Evolutionary conservation across 2,888 invertebrate species (phyloP).

Genomic region (Callosobruchus maculatus): DNA sequence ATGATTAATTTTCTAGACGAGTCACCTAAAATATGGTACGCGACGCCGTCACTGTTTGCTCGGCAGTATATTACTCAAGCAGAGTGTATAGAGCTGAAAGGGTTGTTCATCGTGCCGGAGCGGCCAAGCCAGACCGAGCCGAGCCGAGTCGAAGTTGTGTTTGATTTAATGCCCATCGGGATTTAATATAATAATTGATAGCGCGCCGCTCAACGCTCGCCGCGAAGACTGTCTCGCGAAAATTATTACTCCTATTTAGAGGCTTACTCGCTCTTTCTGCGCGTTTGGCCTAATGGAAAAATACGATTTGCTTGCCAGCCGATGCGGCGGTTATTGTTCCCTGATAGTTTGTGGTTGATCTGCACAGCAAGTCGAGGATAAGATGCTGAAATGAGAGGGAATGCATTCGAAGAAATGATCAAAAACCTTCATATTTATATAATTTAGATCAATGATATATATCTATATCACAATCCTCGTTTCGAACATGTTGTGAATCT

Average conservation of each 20-base stretch:
- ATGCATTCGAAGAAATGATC: too few relatives aligned
- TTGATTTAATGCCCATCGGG: neutral
- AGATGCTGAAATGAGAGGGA: too few relatives aligned
- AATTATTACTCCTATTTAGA: neutral
- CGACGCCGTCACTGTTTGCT: neutral
- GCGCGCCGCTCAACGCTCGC: neutral
- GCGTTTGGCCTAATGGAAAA: neutral
- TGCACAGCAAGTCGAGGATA: too few relatives aligned
- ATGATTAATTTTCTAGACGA: too few relatives aligned
- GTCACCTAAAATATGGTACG: neutral
- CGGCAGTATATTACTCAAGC: neutral
- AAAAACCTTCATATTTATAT: too few relatives aligned
- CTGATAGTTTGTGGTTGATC: too few relatives aligned
- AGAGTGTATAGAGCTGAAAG: neutral
- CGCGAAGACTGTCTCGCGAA: neutral
- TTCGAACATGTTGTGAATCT: too few relatives aligned
- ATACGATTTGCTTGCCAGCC: neutral
- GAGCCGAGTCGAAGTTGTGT: neutral
- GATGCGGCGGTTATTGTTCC: neutral
- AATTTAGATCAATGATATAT: too few relatives aligned
- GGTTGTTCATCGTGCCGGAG: neutral
- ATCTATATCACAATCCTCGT: too few relatives aligned
- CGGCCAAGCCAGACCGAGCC: too few relatives aligned
- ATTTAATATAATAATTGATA: neutral
- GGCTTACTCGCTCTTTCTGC: neutral